Base-by-base conservation (phyloP, 64 coral and sea anemone species). In the Acropora tenuis region DNA sequence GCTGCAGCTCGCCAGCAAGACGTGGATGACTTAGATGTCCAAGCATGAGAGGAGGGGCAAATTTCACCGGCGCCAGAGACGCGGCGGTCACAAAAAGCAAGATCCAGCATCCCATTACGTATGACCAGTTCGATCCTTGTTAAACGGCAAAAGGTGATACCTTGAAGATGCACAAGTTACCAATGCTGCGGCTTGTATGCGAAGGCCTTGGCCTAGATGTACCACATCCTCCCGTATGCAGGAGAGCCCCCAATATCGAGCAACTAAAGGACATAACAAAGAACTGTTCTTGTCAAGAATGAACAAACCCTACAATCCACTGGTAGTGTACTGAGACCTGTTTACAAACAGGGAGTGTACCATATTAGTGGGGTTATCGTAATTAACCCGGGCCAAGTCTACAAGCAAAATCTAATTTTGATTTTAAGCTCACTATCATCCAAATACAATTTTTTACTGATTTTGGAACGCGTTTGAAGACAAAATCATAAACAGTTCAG, bases 91-190 rank as follows among this genome's bases (percentile, higher is more conserved):
- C 88, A 80, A 43, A 77, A 13, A 90, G 46, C 75, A 76, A 90
- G 88, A 11, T 90, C 46, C 77, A 82, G 73, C 89, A 82, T 78
- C 88, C 88, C 44, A 73, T 74, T 69, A 47, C 71, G 3, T 71
- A 90, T 66, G 88, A 82, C 63, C 78, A 90, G 78, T 90, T 73
- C 48, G 69, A 90, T 67, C 69, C 74, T 90, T 90, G 89, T 41
- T 82, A 65, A 17, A 90, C 83, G 89, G 89, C 59, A 53, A 69
- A 59, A 90, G 61, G 89, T 43, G 48, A 86, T 50, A 73, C 65
- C 3, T 73, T 92, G 7, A 92, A 83, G 80, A 48, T 84, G 46
- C 77, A 69, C 69, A 30, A 30, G 30, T 30, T 30, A 30, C 30
- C 30, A 30, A 77, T 91, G 90, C 90, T 92, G 40, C 90, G 78